Percentiles rank a stretch among this genome's conserved stretches.
Conservation (phyloP, 2,888 invertebrate genomes). For the Mylabris sibirica region DNA sequence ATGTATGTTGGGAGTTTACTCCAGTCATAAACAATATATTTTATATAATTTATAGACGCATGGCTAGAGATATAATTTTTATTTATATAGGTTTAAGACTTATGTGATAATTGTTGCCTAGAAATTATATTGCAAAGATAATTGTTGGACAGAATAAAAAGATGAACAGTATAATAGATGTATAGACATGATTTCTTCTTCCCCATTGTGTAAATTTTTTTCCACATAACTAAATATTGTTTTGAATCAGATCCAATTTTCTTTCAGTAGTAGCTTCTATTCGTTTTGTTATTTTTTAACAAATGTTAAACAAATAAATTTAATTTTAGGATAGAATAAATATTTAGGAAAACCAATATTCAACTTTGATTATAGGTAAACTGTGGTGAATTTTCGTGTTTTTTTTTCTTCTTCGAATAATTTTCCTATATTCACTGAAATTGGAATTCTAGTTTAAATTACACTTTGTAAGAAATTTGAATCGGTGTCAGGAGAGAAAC, state of each 20-base stretch:
- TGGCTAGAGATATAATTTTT: slow-evolving; percentile 1
- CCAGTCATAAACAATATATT: slow-evolving; percentile 23
- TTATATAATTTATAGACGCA: not conserved
- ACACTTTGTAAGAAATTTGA: not conserved
- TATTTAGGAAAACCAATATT: not conserved
- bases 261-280: not conserved
- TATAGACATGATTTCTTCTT: not conserved
- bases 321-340: not conserved
- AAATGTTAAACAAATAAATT: not conserved
- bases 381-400: no score
- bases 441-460: not conserved
- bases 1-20: slow-evolving; percentile 35
- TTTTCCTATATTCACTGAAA: not conserved
- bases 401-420: not conserved
- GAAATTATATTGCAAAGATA: not conserved
- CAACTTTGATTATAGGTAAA: not conserved
- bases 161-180: not conserved
- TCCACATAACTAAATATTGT: not conserved
- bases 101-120: not conserved
- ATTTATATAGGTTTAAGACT: not conserved
- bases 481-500: slow-evolving; percentile 4
- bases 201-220: not conserved
- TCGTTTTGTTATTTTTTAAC: not conserved
- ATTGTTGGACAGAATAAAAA: not conserved
- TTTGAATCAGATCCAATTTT: slow-evolving; percentile 2